Conservation (phyloP, 2,113 vertebrate genomes). For the Gobius niger region DNA sequence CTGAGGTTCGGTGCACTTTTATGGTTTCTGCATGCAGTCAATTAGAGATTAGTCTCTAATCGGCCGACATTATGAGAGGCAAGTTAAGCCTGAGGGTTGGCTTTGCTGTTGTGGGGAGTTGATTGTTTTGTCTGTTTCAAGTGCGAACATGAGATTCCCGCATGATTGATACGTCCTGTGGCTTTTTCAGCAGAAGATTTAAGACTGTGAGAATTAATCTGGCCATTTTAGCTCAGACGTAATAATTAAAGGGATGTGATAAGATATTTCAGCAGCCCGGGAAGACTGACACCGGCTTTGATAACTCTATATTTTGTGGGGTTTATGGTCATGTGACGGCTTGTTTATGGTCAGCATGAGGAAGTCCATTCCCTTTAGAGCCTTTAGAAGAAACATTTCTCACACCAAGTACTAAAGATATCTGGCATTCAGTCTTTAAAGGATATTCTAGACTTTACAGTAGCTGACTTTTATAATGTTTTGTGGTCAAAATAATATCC, state of each 20-base stretch:
- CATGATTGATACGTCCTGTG: background rate
- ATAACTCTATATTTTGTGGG: background rate
- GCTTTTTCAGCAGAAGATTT: background rate
- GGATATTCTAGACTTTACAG: too few relatives aligned
- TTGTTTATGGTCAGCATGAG: slow-evolving; percentile 14
- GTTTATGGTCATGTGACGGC: background rate
- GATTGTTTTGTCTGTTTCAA: slow-evolving; percentile 9
- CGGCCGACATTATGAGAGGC: background rate
- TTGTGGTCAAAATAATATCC: too few relatives aligned
- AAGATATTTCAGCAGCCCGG: background rate
- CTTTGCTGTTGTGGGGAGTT: slow-evolving; percentile 2
- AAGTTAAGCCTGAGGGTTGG: background rate
- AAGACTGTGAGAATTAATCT: background rate
- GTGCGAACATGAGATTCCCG: slow-evolving; percentile 5
- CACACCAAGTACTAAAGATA: too few relatives aligned
- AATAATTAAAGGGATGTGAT: background rate
- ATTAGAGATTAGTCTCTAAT: slow-evolving; percentile 17
- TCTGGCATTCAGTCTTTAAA: too few relatives aligned
- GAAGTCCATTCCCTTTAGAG: background rate
- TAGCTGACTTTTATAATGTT: too few relatives aligned
- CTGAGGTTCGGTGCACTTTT: slow-evolving; percentile 18
- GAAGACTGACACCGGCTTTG: background rate
- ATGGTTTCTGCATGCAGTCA: slow-evolving; percentile 21
- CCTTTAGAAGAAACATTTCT: background rate
- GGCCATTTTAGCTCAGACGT: background rate